Base-by-base conservation (phyloP, 2,797 vertebrate genomes). In the Todus mexicanus region DNA sequence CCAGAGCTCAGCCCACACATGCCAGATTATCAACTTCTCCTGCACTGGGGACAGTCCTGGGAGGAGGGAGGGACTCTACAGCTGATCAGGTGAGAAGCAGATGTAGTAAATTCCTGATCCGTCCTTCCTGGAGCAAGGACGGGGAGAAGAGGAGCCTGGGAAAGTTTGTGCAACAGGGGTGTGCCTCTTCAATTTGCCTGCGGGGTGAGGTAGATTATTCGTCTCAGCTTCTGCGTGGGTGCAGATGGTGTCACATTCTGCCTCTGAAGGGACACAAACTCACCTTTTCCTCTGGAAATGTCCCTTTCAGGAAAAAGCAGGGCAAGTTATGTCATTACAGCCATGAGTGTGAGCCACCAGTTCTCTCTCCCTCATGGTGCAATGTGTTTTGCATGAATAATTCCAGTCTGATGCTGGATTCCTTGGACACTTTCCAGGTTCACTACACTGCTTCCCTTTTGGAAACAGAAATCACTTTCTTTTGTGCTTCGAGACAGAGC, bases 101-200 rank as follows among this genome's bases (percentile, higher is more conserved):
- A 70, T 5, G 15, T 51, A 92, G 78, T 70, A 60, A 85, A 93
- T 63, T 57, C 35, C 72, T 61, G 61, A 56, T 59, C 6, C 27
- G 3, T 64, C 15, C 87, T 89, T 87, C 82, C 92, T 89, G 89
- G 79, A 68, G 79, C 61, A 25, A 87, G n/a, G 53, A 72, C 71
- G 71, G 78, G 70, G 63, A 72, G 56, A 51, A 57, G 22, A 38
- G 66, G 68, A 91, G 47, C 38, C 2, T 0, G 3, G 63, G 64
- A 33, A 73, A 42, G 53, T 82, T 93, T 93, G 69, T 85, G 79
- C 65, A 94, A 93, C 16, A 83, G 57, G 65, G 94, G 65, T 4
- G 86, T 63, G 84, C 31, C 61, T 37, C n/a, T 33, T 31, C 0
- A 4, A 7, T 22, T 23, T 51, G 47, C 45, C 74, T 8, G 2